phyloP scores from a whole-genome alignment of 2,888 invertebrate species.

The Rhamphomyia laevipes region DNA sequence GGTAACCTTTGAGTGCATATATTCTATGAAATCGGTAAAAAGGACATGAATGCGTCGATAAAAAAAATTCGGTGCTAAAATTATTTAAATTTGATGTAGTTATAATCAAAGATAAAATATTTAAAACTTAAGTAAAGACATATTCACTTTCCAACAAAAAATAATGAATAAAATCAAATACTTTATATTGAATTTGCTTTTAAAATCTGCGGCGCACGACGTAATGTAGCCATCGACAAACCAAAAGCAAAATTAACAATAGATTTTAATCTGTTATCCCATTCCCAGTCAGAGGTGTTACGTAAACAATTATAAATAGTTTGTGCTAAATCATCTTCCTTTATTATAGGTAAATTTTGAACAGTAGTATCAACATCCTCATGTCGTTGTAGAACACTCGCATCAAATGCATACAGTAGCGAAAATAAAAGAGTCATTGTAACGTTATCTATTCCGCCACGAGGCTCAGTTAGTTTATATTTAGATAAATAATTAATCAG shows the following conservation, averaged over 20 bases:
- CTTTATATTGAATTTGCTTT: conserved; percentile 49
- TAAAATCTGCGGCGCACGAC: conserved; percentile 45
- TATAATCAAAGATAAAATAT: background rate
- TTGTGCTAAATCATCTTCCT: conserved; percentile 47
- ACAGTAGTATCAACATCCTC: conserved; percentile 66
- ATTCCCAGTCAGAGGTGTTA: conserved; percentile 19
- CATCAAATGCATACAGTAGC: conserved; percentile 69
- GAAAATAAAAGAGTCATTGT: conserved; percentile 72
- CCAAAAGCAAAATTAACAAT: conserved; percentile 58
- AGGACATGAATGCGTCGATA: conserved; percentile 70
- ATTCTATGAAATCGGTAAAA: conserved; percentile 82
- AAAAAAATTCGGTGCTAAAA: conserved; percentile 60
- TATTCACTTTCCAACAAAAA: conserved; percentile 56
- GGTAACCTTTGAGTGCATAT: conserved; percentile 82
- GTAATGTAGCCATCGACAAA: conserved; percentile 51
- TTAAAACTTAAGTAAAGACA: conserved; percentile 44
- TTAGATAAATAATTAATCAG: conserved; percentile 39
- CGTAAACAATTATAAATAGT: conserved; percentile 40
- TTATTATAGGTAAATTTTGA: conserved; percentile 52
- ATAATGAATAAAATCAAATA: conserved; percentile 68
- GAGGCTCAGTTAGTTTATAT: conserved; percentile 40
- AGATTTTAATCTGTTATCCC: conserved; percentile 36
- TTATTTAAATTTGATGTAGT: background rate
- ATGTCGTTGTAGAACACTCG: conserved; percentile 61
- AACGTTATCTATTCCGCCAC: conserved; percentile 67